These are phyloP conservation scores for Sebastiscus tertius DNA, from an alignment of 2,797 vertebrate genomes.

Conservation along the genomic window DNA sequence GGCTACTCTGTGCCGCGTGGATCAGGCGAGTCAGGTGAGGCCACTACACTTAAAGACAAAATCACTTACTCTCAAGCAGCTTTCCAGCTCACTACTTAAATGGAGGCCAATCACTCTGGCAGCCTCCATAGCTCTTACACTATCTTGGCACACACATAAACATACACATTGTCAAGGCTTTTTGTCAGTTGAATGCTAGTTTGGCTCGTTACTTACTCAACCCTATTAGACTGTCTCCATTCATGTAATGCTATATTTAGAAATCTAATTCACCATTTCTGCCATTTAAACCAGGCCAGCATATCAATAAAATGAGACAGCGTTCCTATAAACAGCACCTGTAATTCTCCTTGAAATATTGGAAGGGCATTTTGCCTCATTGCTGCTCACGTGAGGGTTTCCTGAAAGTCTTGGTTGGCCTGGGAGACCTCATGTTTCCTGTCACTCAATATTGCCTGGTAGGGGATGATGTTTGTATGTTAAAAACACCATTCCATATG, in stretches of 20 bases:
- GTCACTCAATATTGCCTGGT: background rate
- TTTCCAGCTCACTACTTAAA: constrained; percentile 45
- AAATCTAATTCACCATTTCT: constrained; percentile 58
- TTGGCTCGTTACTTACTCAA: constrained; percentile 22
- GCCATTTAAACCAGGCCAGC: constrained; percentile 61
- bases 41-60: constrained; percentile 18
- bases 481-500: too few relatives aligned
- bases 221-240: constrained; percentile 34
- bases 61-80: constrained; percentile 35
- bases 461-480: background rate
- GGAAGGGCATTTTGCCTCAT: constrained; percentile 31
- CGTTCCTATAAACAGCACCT: constrained; percentile 47
- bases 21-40: constrained; percentile 1
- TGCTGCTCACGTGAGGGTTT: background rate
- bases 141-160: constrained; percentile 40
- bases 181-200: constrained; percentile 28
- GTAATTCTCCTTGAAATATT: constrained; percentile 48
- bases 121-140: constrained; percentile 41
- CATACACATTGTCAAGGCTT: constrained; percentile 1
- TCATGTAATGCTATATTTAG: constrained; percentile 58
- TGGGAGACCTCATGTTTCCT: background rate
- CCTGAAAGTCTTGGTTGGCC: background rate
- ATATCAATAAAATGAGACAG: constrained; percentile 54
- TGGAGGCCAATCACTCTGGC: constrained; percentile 46
- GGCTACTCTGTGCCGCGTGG: background rate